Evolutionary conservation across 2,113 vertebrate genomes (phyloP), one percentile per base, ranked within the genome.

Genomic region (Narcine bancroftii): DNA sequence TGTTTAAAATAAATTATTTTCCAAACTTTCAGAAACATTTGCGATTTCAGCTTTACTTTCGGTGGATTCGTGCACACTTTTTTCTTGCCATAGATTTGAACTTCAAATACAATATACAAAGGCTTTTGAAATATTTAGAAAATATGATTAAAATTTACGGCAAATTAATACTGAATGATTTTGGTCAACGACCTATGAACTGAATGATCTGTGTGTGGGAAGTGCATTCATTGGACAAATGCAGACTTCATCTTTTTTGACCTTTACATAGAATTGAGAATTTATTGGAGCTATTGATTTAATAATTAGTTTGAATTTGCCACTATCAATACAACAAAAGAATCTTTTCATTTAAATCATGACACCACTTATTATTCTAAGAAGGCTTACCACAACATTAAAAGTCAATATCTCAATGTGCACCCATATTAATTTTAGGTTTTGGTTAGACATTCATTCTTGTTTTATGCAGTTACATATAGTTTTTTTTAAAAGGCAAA

Each of bases 61-160:
- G 89, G 39, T 11, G 11, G 17, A 69, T 45, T 29, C 45, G 39
- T 29, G 24, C 36, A 69, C 21, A 21, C 24, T 47, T 69, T 91
- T 71, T 42, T 33, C 63, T 91, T 47, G 33, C 63, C 69, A 4
- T 42, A 91, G 26, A 91, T 66, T 91, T 19, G 71, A 29, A 26
- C 29, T 91, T 91, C 39, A 69, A 13, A 47, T 60, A n/a, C 3
- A 33, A n/a, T 33, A 39, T n/a, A 65, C 36, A 39, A n/a, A 56
- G 56, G 36, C n/a, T 66, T 69, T 42, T 91, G 89, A 91, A 91
- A 91, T 91, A 91, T 91, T 91, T 91, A 91, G 89, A 39, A 91
- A 91, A 69, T 45, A 69, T 69, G 89, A 91, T 91, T 91, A 91
- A 91, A 91, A 91, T 91, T 91, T 91, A 91, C 71, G 69, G 65